Evolutionary conservation across 2,113 vertebrate genomes (phyloP).

Genomic region (Poecile atricapillus): DNA sequence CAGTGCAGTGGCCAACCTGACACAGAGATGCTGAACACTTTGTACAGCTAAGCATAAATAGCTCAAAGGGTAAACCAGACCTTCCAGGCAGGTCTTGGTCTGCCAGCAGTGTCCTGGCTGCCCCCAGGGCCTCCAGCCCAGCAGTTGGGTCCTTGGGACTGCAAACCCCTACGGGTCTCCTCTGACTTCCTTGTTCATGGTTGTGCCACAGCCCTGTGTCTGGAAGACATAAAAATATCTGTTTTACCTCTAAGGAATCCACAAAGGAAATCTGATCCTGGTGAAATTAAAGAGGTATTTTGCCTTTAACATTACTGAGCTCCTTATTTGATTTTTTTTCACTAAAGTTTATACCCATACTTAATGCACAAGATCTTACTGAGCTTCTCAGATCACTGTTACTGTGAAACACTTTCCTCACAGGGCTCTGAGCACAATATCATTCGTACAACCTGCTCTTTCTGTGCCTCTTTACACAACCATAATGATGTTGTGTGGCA

Average conservation of each 20-base stretch:
- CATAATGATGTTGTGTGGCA: neutral
- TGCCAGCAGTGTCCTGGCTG: neutral
- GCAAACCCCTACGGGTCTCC: neutral
- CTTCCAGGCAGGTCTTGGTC: neutral
- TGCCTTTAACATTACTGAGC: neutral
- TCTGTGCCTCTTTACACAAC: neutral
- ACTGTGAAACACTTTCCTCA: neutral
- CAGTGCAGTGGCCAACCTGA: neutral
- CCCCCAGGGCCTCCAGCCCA: neutral
- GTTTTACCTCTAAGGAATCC: neutral
- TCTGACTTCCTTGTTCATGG: neutral
- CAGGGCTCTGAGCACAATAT: neutral
- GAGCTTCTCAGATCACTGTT: neutral
- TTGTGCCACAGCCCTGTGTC: accelerated
- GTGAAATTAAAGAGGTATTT: neutral
- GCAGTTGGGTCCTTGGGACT: accelerated
- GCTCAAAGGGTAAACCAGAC: neutral
- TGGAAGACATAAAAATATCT: neutral
- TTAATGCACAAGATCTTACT: neutral
- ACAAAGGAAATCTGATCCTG: neutral
- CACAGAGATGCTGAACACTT: neutral
- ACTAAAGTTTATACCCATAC: neutral
- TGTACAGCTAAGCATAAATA: neutral
- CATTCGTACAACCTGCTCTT: neutral
- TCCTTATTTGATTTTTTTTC: neutral